Conservation (phyloP, 2,888 invertebrate species). For the Cheilosia scutellata region DNA sequence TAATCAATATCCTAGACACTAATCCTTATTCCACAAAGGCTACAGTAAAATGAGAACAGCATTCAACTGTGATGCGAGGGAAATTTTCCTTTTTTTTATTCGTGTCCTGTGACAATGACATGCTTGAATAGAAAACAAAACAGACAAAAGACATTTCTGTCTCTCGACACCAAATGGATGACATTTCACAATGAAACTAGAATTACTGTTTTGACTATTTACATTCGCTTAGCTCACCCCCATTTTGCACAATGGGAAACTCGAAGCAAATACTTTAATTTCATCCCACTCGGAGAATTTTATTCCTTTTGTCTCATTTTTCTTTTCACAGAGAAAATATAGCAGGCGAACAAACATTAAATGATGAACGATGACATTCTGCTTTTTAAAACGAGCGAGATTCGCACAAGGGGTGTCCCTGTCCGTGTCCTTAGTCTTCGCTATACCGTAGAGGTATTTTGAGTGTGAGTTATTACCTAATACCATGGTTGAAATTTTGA, state of each 20-base stretch:
- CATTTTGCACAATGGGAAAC: background rate
- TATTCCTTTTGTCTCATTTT: background rate
- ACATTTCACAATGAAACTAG: slow-evolving; percentile 26
- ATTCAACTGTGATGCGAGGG: slow-evolving; percentile 35
- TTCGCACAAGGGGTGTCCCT: slow-evolving; percentile 2
- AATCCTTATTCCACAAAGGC: slow-evolving; percentile 11
- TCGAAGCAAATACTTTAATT: slow-evolving; percentile 11
- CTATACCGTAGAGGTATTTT: background rate
- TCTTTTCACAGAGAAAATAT: background rate
- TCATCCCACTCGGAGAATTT: background rate
- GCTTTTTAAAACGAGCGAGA: slow-evolving; percentile 12
- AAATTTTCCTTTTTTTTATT: slow-evolving; percentile 20
- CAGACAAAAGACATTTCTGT: slow-evolving; percentile 32
- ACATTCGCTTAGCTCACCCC: background rate
- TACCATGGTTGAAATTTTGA: slow-evolving; percentile 20
- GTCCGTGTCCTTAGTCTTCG: no score
- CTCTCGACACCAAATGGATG: slow-evolving; percentile 46
- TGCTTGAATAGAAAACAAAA: slow-evolving; percentile 20
- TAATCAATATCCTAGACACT: slow-evolving; percentile 3
- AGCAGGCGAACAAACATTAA: background rate
- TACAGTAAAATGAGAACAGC: slow-evolving; percentile 33
- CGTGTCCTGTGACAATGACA: slow-evolving; percentile 27
- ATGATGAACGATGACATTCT: slow-evolving; percentile 61
- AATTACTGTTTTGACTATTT: slow-evolving; percentile 40
- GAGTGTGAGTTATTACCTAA: slow-evolving; percentile 51